Percentiles rank a stretch among this genome's conserved stretches.
Evolutionary conservation across 2,888 invertebrate species (phyloP).

Genomic region (Calliopum simillimum): DNA sequence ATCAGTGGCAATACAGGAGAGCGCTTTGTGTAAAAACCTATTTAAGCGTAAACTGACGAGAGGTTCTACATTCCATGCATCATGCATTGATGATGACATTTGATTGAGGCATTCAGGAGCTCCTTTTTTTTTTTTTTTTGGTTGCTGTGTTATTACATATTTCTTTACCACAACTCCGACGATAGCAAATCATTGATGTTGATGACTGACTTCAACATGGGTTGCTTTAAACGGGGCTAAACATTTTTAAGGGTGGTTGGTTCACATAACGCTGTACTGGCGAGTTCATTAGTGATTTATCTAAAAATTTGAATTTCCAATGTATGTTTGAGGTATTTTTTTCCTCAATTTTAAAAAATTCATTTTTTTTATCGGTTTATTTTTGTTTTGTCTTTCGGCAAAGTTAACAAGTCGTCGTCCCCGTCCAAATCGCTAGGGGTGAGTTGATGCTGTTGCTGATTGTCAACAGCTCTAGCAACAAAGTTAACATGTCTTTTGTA

Average conservation of each 20-base stretch:
- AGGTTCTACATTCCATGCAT: constrained; percentile 47
- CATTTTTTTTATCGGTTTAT: constrained; percentile 20
- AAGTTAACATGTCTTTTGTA: background rate
- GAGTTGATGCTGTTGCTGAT: background rate
- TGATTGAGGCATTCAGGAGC: constrained; percentile 7
- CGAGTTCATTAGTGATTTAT: constrained; percentile 31
- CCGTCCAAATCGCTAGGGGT: background rate
- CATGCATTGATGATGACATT: background rate
- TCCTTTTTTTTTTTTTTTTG: constrained; percentile 23
- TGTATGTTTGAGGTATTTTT: background rate
- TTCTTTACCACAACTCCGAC: constrained; percentile 25
- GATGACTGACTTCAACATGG: constrained; percentile 36
- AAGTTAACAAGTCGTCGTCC: constrained; percentile 13
- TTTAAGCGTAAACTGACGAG: constrained; percentile 37
- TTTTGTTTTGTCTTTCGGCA: constrained; percentile 3
- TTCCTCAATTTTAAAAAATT: background rate
- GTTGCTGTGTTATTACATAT: background rate
- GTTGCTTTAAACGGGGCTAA: constrained; percentile 30
- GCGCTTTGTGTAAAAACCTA: constrained; percentile 18
- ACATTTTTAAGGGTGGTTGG: constrained; percentile 23
- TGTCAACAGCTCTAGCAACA: constrained; percentile 5
- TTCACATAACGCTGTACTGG: too few relatives aligned
- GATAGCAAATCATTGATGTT: constrained; percentile 42
- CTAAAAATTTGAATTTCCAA: constrained; percentile 33
- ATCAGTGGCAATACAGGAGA: background rate